Base-by-base conservation (phyloP, 1,140 invertebrate genomes). In the Cryptotermes secundus region DNA sequence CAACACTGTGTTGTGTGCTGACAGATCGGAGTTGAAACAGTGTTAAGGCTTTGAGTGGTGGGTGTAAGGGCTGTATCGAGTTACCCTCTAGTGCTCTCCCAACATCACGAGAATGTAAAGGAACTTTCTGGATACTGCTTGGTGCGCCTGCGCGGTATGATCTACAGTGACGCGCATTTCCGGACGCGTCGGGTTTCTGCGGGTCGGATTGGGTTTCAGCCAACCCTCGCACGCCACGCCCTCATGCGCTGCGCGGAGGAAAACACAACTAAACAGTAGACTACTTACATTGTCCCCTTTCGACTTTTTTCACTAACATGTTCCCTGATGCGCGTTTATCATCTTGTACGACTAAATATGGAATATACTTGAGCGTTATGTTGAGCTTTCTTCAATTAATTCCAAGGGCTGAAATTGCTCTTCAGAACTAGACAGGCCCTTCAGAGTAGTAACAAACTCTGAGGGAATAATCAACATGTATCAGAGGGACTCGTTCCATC, bases 91-190 rank as follows among this genome's bases (percentile, higher is more conserved):
- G 35, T 45, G 80, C 34, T 81, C 35, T 81, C 80, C 35, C 26
- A 19, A 38, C 42, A 81, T 45, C 80, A 26, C 80, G 19, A 31
- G 34, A 35, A 45, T 81, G 1, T 80, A 80, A 80, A 36, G 34
- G 45, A 49, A 49, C 45, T 19, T 49, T 49, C 19, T 49, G 14
- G 45, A 49, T 49, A 49, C 45, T 49, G 45, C 22, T 49, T 19
- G 19, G 45, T 49, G 80, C 80, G 80, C 80, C 35, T 81, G 80
- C 34, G 80, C 35, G 80, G 14, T n/a, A 34, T 81, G 35, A 81
- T 81, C 80, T 81, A 34, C 80, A 81, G 35, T 81, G 80, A 81
- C 80, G 80, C 80, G 80, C 80, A 81, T 81, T 81, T 81, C 80
- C 80, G 80, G 80, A 31, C n/a, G 80, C 35, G 42, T 81, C 35